phyloP scores from a whole-genome alignment of 2,113 vertebrate species.

The Odocoileus virginianus region DNA sequence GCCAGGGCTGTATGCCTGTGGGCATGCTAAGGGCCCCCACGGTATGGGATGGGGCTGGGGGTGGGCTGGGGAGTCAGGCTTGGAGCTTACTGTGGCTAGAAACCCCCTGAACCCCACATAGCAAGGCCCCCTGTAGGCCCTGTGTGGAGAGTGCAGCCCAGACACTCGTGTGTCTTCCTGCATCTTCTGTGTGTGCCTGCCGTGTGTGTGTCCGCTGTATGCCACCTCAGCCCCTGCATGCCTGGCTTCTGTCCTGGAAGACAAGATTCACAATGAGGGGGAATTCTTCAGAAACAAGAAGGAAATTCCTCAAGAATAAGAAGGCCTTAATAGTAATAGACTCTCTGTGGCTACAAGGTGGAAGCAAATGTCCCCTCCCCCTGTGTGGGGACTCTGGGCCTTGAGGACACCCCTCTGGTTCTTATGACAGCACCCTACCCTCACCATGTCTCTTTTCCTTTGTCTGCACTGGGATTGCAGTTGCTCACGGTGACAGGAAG shows the following conservation, averaged over 20 bases:
- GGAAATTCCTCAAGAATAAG: background rate
- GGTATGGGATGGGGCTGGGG: background rate
- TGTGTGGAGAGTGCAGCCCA: background rate
- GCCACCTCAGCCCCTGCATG: background rate
- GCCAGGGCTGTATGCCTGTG: background rate
- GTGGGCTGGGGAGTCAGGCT: background rate
- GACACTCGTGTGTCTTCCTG: rapidly evolving
- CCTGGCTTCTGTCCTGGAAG: background rate
- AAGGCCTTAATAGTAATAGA: background rate
- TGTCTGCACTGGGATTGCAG: too few relatives aligned
- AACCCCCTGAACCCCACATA: rapidly evolving
- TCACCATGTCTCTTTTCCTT: background rate
- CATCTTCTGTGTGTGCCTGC: background rate
- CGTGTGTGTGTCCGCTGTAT: background rate
- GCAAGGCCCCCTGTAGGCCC: background rate
- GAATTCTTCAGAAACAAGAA: conserved; percentile 28
- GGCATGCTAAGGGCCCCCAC: background rate
- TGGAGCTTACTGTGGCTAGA: background rate
- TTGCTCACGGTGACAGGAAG: background rate
- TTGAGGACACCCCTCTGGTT: background rate
- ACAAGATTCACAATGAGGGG: background rate
- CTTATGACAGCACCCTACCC: background rate
- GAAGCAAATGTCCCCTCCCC: background rate
- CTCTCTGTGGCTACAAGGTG: background rate
- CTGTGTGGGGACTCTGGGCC: background rate